Conservation (phyloP, 2,888 invertebrate genomes). For the Hoplodrina ambigua region DNA sequence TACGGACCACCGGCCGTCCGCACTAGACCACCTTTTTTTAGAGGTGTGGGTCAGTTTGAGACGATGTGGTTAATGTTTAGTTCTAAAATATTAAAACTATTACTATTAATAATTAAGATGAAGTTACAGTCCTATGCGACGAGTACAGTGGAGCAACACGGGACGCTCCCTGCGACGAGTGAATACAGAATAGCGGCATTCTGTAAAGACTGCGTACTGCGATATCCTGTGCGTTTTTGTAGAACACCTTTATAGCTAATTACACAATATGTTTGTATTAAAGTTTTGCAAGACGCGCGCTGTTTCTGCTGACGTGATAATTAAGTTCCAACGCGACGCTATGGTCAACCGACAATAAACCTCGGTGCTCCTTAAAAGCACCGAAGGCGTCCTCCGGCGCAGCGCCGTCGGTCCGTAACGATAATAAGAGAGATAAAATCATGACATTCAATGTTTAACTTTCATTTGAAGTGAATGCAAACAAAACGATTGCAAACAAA, state of each 20-base stretch:
- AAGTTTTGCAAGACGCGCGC: neutral
- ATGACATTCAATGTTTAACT: conserved; percentile 10
- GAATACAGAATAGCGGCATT: no score
- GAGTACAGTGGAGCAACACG: no score
- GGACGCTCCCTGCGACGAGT: no score
- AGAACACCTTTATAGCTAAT: no score
- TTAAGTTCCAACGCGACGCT: neutral
- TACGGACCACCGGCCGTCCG: conserved; percentile 58
- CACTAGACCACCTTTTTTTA: conserved; percentile 34
- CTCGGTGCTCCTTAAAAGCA: neutral
- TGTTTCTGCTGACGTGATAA: neutral
- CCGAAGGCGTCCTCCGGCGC: conserved; percentile 1
- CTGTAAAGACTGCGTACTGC: no score
- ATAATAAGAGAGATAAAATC: conserved; percentile 45
- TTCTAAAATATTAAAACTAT: no score
- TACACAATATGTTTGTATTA: no score
- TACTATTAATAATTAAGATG: no score
- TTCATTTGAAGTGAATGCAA: conserved; percentile 18
- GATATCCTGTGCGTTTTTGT: no score
- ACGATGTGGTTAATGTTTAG: no score
- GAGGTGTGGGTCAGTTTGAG: no score
- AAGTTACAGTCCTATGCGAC: no score
- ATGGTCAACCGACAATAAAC: neutral
- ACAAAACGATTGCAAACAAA: conserved; percentile 24
- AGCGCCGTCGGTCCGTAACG: conserved; percentile 14